Base-by-base conservation (phyloP, 2,113 vertebrate genomes). In the Ptychochromis oligacanthus region DNA sequence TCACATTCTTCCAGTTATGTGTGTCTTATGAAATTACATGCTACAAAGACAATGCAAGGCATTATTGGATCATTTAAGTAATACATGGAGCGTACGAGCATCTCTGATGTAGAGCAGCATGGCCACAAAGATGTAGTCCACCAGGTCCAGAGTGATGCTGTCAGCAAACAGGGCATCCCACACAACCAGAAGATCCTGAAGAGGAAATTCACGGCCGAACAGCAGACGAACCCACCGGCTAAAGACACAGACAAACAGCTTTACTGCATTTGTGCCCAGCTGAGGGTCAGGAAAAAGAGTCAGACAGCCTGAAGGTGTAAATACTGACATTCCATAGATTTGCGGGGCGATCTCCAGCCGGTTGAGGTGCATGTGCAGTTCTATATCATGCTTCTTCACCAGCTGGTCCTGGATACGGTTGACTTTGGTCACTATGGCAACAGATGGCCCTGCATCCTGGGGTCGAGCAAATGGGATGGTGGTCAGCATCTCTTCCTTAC, bases 61-160 rank as follows among this genome's bases (percentile, higher is more conserved):
- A 12, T 72, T 75, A 60, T 58, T 78, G 81, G 76, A 72, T 88
- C 79, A 76, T 77, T 74, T 76, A n/a, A 70, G 67, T 14, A 64
- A 70, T 49, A 65, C 88, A 80, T 34, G 70, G 85, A 90, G 96
- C 97, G 93, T 95, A 99, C 98, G 87, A 81, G 98, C 98, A 82
- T 99, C 98, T 95, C 98, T 95, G 90, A 99, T 99, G 92, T 98
- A 99, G 12, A 99, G 96, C 80, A 99, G 94, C 98, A 99, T 99
- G 94, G 98, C 97, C 89, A 99, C 96, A 93, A 99, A 99, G 94
- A 99, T 88, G 87, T 99, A 99, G 94, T 99, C 98, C 38, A 99
- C 98, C 90, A 99, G 95, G 89, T 97, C 96, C 83, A 99, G 94
- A 79, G 97, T 97, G 90, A 97, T 96, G 91, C 97, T 97, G 83